Evolutionary conservation across 2,113 vertebrate species (phyloP).

Genomic region (Numenius arquata): DNA sequence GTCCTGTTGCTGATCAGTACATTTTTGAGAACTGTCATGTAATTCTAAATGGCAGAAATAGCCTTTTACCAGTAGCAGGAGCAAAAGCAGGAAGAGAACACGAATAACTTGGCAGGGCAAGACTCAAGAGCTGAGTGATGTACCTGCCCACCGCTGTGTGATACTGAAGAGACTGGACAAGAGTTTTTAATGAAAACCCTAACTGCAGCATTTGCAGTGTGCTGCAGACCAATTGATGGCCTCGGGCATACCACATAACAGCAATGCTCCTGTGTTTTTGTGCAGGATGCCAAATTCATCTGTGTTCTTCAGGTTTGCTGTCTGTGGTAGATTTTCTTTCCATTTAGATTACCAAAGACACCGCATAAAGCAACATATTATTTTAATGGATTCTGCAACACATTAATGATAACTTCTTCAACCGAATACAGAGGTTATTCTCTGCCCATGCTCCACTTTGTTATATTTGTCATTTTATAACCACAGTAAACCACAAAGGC

Average conservation of each 20-base stretch:
- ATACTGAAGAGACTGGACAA: not conserved
- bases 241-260: not conserved
- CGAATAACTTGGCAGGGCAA: not conserved
- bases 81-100: not conserved
- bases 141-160: not conserved
- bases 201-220: not conserved
- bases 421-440: not conserved
- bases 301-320: not conserved
- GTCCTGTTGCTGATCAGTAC: not conserved
- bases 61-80: not conserved
- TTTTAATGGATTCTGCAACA: not conserved
- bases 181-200: not conserved
- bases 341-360: not conserved
- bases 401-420: not conserved
- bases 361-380: not conserved
- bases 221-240: not conserved
- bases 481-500: not conserved
- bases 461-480: not conserved
- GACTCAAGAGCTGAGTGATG: not conserved
- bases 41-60: not conserved
- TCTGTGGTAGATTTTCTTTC: not conserved
- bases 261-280: not conserved
- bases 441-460: not conserved
- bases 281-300: not conserved
- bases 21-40: not conserved